A percentile compares a stretch with the other conserved stretches of the same genome.
Evolutionary conservation across 1,140 invertebrate genomes (phyloP).

Genomic region (Temnothorax longispinosus): DNA sequence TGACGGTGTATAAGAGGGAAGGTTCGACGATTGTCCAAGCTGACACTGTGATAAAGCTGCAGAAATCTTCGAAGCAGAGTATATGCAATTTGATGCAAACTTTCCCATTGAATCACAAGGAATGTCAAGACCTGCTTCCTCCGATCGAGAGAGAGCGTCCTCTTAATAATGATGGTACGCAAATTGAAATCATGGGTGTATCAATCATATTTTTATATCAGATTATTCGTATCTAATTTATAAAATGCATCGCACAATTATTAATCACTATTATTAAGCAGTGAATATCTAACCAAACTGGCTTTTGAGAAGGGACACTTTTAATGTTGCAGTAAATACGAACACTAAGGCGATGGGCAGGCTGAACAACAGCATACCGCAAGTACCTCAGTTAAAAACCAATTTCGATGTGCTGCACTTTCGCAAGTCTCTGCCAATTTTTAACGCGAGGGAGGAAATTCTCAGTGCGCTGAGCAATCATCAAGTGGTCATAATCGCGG

Average conservation of each 20-base stretch:
- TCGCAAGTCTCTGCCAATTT: conserved; percentile 88
- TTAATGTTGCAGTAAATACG: conserved; percentile 81
- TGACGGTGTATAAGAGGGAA: conserved; percentile 92
- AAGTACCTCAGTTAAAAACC: conserved; percentile 87
- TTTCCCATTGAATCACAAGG: conserved; percentile 91
- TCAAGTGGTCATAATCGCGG: conserved; percentile 90
- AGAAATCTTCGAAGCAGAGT: conserved; percentile 88
- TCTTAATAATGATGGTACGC: conserved; percentile 79
- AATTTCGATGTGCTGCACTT: conserved; percentile 86
- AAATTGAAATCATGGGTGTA: background rate
- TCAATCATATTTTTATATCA: background rate
- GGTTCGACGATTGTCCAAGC: conserved; percentile 90
- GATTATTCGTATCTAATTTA: conserved; percentile 8
- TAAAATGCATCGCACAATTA: background rate
- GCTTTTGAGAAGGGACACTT: background rate
- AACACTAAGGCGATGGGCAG: conserved; percentile 87
- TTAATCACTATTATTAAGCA: background rate
- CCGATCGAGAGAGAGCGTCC: conserved; percentile 85
- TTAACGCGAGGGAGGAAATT: conserved; percentile 85
- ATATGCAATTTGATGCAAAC: conserved; percentile 88
- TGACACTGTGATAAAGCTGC: conserved; percentile 90
- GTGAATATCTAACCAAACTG: background rate
- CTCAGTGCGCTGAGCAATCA: conserved; percentile 85
- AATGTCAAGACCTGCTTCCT: conserved; percentile 89
- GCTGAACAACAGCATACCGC: conserved; percentile 88